Conservation (phyloP, 2,888 invertebrate species). For the Entomobrya multifasciata region DNA sequence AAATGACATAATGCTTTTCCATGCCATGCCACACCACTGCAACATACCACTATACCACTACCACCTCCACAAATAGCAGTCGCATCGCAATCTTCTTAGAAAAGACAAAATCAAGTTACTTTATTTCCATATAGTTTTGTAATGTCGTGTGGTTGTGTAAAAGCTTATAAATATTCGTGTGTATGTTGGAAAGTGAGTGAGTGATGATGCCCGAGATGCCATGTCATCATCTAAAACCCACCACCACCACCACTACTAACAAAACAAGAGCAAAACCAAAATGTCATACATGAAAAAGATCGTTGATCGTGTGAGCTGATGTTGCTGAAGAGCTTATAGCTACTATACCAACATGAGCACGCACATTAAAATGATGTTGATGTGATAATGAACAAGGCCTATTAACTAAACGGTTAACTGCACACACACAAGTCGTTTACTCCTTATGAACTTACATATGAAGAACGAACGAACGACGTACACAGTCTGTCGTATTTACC, state of each 20-base stretch:
- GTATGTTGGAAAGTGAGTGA: neutral
- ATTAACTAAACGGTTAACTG: conserved; percentile 61
- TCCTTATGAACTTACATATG: neutral
- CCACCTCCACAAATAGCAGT: conserved; percentile 6
- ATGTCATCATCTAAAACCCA: neutral
- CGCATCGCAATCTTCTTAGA: no score
- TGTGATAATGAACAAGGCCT: conserved; percentile 65
- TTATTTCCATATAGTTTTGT: neutral
- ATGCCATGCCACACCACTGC: neutral
- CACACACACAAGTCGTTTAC: neutral
- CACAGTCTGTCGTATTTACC: neutral
- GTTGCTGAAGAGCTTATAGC: neutral
- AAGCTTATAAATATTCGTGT: neutral
- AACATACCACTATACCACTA: neutral
- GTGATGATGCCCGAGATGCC: neutral
- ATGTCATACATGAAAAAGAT: conserved; percentile 11
- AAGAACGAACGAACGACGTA: no score
- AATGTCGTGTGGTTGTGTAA: no score
- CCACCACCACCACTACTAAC: neutral
- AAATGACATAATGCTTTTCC: conserved; percentile 46
- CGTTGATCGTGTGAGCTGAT: conserved; percentile 11
- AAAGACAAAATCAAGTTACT: neutral
- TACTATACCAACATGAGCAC: conserved; percentile 39
- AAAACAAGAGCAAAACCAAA: neutral
- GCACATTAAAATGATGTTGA: conserved; percentile 42